Evolutionary conservation across 2,113 vertebrate genomes (phyloP).

Genomic region (Electrona antarctica): DNA sequence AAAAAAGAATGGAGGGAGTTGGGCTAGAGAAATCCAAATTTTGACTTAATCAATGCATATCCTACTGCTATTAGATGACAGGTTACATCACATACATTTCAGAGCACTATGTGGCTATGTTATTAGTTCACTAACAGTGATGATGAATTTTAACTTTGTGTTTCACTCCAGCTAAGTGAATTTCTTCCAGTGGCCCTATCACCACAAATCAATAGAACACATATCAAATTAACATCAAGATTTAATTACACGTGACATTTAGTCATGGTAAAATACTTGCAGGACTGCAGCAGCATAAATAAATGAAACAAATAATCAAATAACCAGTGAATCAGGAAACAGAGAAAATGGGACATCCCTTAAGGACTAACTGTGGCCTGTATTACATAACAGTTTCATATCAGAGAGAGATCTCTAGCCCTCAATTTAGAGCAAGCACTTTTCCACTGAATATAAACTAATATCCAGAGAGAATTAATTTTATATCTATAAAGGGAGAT

Average conservation of each 20-base stretch:
- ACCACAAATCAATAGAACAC: no score
- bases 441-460: not conserved
- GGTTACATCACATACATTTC: no score
- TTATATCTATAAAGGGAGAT: not conserved
- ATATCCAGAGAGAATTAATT: not conserved
- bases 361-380: not conserved
- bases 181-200: no score
- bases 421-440: not conserved
- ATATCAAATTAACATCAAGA: no score
- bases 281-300: not conserved
- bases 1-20: no score
- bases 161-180: no score
- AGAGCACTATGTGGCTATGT: no score
- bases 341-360: constrained; percentile 1
- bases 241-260: not conserved
- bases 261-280: constrained; percentile 1
- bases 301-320: not conserved
- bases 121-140: no score
- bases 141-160: no score
- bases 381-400: not conserved
- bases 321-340: not conserved
- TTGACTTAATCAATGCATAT: no score
- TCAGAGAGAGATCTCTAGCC: not conserved
- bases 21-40: no score
- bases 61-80: no score